Conservation (phyloP, 2,113 vertebrate species). For the Conger conger region DNA sequence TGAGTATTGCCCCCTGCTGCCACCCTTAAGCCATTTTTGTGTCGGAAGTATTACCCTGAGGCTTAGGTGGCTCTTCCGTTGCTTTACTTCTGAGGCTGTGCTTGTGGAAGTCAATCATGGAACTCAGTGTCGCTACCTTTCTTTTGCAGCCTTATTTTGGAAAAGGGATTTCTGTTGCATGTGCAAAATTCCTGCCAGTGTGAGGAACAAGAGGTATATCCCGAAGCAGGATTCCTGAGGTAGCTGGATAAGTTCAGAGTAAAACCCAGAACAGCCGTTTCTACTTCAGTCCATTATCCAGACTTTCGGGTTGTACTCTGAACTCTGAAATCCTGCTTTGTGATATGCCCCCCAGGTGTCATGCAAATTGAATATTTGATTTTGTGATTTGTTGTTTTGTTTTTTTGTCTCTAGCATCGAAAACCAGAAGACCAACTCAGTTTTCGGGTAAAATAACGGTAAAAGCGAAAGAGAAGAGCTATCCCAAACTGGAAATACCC, state of each 20-base stretch:
- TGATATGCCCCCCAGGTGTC: too few relatives aligned
- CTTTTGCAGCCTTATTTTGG: background rate
- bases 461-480: slow-evolving; percentile 97
- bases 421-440: slow-evolving; percentile 87
- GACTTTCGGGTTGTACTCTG: too few relatives aligned
- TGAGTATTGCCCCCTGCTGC: too few relatives aligned
- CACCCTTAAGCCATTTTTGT: background rate
- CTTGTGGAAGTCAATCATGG: background rate
- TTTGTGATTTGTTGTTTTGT: background rate
- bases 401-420: slow-evolving; percentile 78
- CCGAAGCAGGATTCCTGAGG: too few relatives aligned
- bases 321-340: too few relatives aligned
- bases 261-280: too few relatives aligned
- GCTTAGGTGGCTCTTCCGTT: background rate
- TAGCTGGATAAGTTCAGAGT: too few relatives aligned
- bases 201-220: too few relatives aligned
- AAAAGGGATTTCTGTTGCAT: background rate
- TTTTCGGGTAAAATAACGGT: slow-evolving; percentile 97
- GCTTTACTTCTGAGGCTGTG: background rate
- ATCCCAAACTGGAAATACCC: slow-evolving; percentile 98
- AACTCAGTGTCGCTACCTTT: background rate
- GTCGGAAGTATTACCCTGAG: background rate
- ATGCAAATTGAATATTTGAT: background rate
- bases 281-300: too few relatives aligned
- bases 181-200: background rate